Evolutionary conservation across 2,888 invertebrate species (phyloP).

Genomic region (Crioceris asparagi): DNA sequence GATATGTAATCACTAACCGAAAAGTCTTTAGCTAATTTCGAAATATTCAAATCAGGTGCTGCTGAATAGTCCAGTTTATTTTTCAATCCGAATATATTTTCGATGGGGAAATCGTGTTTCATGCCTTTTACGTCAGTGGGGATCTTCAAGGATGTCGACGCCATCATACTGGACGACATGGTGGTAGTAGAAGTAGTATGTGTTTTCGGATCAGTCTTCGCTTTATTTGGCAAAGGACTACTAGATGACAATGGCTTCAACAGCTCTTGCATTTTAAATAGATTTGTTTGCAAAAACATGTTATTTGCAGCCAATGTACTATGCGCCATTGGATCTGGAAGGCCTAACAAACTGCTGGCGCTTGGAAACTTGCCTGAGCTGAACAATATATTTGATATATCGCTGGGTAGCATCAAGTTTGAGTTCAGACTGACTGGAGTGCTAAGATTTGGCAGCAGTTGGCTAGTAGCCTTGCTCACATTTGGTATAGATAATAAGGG

Average conservation of each 20-base stretch:
- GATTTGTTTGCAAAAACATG: conserved; percentile 55
- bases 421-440: conserved; percentile 42
- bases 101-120: conserved; percentile 40
- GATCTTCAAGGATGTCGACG: conserved; percentile 30
- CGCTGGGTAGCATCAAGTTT: conserved; percentile 51
- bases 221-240: conserved; percentile 39
- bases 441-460: conserved; percentile 30
- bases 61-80: conserved; percentile 41
- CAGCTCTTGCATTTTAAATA: conserved; percentile 60
- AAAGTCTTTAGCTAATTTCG: conserved; percentile 31
- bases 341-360: conserved; percentile 48
- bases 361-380: conserved; percentile 55
- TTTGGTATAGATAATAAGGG: conserved; percentile 47
- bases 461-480: conserved; percentile 31
- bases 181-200: no score
- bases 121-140: conserved; percentile 36
- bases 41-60: conserved; percentile 35
- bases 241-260: conserved; percentile 50
- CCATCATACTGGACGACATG: conserved; percentile 1
- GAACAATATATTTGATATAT: conserved; percentile 57
- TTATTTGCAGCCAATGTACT: conserved; percentile 66
- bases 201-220: conserved; percentile 15
- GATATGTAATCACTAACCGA: conserved; percentile 28
- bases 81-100: conserved; percentile 36
- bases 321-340: conserved; percentile 68